Evolutionary conservation across 1,140 invertebrate genomes (phyloP), one percentile per base, ranked within the genome.

Genomic region (Colletes latitarsis): DNA sequence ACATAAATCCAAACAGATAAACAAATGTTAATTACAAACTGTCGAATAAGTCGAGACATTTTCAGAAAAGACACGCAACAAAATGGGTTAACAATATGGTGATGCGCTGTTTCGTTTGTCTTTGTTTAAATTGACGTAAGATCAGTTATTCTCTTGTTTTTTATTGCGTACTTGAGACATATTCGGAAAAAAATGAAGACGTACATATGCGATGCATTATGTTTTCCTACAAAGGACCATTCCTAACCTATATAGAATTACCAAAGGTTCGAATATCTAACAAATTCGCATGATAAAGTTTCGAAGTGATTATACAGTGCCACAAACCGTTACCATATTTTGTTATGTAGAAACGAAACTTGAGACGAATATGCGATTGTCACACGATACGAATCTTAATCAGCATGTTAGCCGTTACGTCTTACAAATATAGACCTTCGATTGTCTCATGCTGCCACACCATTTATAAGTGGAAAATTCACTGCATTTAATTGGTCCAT

Each of bases 391-490:
- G 78, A 68, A 75, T 80, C 4, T 43, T 41, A 75, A 80, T 75
- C 63, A 74, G 62, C 14, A 46, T 9, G 43, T 46, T 49, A 19
- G 19, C 39, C 52, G 72, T 75, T 73, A 64, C 4, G 14, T 55
- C 30, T 49, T 49, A 75, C 63, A 39, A 80, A 80, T 75, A 80
- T 80, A 30, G 78, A 67, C 30, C 17, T 14, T 55, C 49, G n/a
- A 79, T 64, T 79, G 69, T 79, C n/a, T 73, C 15, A 17, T 46
- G 21, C 30, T 30, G 14, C 53, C 62, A 30, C 4, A 2, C 77
- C 71, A 58, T 74, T 46, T 63, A 14, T 6, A 52, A 41, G 5
- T 43, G 14, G 64, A 64, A 71, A 55, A 55, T 64, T 64, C 60
- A 12, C 17, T 73, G 15, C 21, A 46, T 19, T 17, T 77, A 10